Evolutionary conservation across 2,113 vertebrate genomes (phyloP), one percentile per base, ranked within the genome.

Genomic region (Tautogolabrus adspersus): DNA sequence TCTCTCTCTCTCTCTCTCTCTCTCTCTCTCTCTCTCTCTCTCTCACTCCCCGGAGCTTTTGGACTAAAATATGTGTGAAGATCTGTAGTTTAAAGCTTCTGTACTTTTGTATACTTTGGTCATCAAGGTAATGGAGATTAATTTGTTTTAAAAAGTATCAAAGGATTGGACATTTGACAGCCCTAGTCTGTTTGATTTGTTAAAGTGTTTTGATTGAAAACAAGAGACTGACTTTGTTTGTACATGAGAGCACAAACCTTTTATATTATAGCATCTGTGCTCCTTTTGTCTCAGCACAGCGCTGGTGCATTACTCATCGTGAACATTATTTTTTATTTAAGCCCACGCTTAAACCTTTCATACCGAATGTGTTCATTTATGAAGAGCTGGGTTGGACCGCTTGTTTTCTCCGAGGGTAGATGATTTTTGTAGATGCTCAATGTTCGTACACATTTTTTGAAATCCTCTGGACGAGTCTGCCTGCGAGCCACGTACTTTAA

Each of bases 241-340:
- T 34, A 49, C 51, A 40, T 38, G 42, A 77, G 54, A 66, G 46
- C n/a, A 63, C 71, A 64, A 54, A 60, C 69, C 42, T 26, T 58
- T 15, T 56, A 51, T 58, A 30, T 69, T n/a, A 60, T 38, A 26
- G 62, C 75, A 64, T 70, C 76, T 81, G 58, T 68, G 56, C 34
- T 22, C 66, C 16, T 65, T 15, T 72, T n/a, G 49, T 62, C 60
- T 59, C 23, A 63, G 58, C 56, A 49, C 57, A 69, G 55, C 40
- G 68, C 38, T 23, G 66, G 23, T 55, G 30, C 60, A 66, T 89
- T 78, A 83, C 73, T 85, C 79, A 74, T 71, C 66, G 16, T 13
- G 38, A 21, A 21, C 22, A 0, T 18, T 42, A 42, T 38, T 40
- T 40, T 64, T 71, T 40, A 30, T 12, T 34, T 42, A 69, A 19